These are phyloP conservation scores for Cosmia pyralina DNA, from an alignment of 2,888 invertebrate species.

Conservation along the genomic window DNA sequence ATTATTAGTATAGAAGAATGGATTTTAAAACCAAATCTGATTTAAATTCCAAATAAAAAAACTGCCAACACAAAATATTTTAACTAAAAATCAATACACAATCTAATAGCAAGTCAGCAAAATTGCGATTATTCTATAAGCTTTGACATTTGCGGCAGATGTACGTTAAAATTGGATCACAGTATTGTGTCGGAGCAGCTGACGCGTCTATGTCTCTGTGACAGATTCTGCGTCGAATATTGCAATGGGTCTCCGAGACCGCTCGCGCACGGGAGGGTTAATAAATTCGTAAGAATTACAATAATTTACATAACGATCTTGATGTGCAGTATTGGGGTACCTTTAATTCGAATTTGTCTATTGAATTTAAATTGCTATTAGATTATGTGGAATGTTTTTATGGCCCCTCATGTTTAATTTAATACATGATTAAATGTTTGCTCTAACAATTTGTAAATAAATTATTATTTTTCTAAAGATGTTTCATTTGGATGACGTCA, in stretches of 20 bases:
- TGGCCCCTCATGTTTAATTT: no score
- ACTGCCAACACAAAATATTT: neutral
- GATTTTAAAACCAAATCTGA: neutral
- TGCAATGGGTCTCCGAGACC: conserved; percentile 63
- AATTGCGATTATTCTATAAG: conserved; percentile 62
- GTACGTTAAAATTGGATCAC: conserved; percentile 70
- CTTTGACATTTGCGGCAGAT: conserved; percentile 70
- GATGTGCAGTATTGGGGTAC: conserved; percentile 7
- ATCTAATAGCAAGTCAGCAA: conserved; percentile 56
- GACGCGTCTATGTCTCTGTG: conserved; percentile 66
- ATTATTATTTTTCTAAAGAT: neutral
- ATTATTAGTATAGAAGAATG: neutral
- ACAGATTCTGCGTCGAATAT: conserved; percentile 67
- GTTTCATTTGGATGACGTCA: neutral
- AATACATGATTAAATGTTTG: neutral
- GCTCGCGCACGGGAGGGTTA: conserved; percentile 54
- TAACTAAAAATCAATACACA: conserved; percentile 31
- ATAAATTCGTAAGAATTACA: conserved; percentile 51
- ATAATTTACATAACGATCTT: conserved; percentile 44
- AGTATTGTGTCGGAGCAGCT: conserved; percentile 67
- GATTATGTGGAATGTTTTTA: no score
- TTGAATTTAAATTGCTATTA: conserved; percentile 15
- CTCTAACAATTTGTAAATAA: neutral
- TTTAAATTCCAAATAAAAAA: neutral
- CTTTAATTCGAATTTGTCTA: conserved; percentile 6